Conservation (phyloP, 2,113 vertebrate species). For the Syrmaticus mikado region DNA sequence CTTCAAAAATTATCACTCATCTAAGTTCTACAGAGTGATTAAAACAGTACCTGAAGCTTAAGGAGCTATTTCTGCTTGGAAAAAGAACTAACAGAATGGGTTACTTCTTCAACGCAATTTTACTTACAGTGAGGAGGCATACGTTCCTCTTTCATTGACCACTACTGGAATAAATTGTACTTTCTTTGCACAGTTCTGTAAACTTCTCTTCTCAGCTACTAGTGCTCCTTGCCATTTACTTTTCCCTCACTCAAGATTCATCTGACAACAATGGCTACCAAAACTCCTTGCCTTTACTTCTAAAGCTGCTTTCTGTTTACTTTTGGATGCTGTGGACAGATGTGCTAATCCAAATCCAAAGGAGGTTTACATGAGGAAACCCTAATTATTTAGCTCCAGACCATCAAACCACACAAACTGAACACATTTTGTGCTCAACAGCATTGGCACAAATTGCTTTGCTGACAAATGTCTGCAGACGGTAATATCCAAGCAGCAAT, state of each 20-base stretch:
- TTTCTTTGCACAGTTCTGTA: not conserved
- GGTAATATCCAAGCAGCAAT: not conserved
- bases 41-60: not conserved
- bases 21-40: not conserved
- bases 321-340: not conserved
- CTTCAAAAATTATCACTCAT: not conserved
- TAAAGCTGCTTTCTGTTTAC: not conserved
- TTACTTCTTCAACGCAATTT: not conserved
- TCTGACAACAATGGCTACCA: not conserved
- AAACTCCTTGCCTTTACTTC: not conserved
- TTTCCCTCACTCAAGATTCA: not conserved
- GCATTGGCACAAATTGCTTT: not conserved
- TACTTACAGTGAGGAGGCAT: not conserved
- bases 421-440: not conserved
- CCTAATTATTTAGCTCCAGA: not conserved
- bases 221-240: not conserved
- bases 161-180: not conserved
- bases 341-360: not conserved
- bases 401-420: not conserved
- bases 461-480: not conserved
- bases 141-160: not conserved
- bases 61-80: not conserved
- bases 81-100: not conserved
- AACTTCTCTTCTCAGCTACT: not conserved
- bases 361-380: not conserved